Base-by-base conservation (phyloP, 2,888 invertebrate genomes). In the Buathra laborator region DNA sequence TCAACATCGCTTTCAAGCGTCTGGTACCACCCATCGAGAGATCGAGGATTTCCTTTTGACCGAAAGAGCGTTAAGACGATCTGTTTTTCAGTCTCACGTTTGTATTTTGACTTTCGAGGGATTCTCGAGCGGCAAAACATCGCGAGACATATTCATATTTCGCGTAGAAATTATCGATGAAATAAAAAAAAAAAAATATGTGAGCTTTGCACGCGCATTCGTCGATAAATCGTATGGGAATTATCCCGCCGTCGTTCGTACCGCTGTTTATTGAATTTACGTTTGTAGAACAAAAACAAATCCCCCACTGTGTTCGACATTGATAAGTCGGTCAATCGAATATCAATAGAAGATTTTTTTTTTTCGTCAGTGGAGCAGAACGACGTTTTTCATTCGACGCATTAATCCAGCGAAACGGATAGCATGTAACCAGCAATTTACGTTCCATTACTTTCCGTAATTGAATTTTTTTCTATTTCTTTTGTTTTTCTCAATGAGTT, bases 291-390 rank as follows among this genome's bases (percentile, higher is more conserved):
- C 12, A 10, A 29, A n/a, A 29, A 43, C 19, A 43, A n/a, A 37
- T 37, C 37, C 72, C 59, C n/a, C 4, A 14, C 44, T 43, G 59
- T 44, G 46, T 72, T 72, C 59, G 72, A 72, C 72, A 59, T 72
- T 72, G 59, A 72, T 46, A 72, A 59, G 59, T 72, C 59, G 72
- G 59, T 24, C 24, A 24, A 72, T 72, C 46, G 59, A 59, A 44
- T 59, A 44, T 59, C 72, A 56, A 71, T 71, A 59, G n/a, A 59
- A 12, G 43, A 59, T 44, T 44, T 44, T 72, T 46, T 5, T 29
- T 70, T 46, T 7, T 53, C 14, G 24, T 3, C 24, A 12, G 29
- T 12, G 4, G 59, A 24, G 72, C 44, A 44, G 16, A 70, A 32
- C 44, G 59, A 3, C 16, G 43, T 59, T 14, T n/a, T 70, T 32